Evolutionary conservation across 1,140 invertebrate species (phyloP), one percentile per base, ranked within the genome.

Genomic region (Tribolium madens): DNA sequence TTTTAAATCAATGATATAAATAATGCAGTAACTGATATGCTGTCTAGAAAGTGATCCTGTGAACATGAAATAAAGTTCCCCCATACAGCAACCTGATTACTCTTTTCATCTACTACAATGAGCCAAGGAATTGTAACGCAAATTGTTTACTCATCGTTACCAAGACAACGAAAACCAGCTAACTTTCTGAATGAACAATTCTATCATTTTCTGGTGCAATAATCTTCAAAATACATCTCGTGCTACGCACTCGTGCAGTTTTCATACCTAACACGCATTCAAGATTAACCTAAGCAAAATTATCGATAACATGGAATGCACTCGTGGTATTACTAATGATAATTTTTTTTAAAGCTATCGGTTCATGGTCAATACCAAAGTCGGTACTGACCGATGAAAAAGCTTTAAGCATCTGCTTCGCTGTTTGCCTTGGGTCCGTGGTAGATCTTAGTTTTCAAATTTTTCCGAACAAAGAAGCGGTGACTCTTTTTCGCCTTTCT

Each of bases 21-120:
- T 31, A 31, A 31, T 31, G 26, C 26, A 31, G n/a, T n/a, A n/a
- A n/a, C 75, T 75, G 75, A 70, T 21, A 17, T 42, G n/a, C 70
- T 70, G 12, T 14, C 70, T 21, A 76, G 26, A 10, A 75, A 31
- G 26, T 31, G 26, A 31, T 31, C 26, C 26, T 31, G 26, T 31
- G 26, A 31, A 31, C 26, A 31, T 31, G 6, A 31, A 31, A 6
- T 31, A 31, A 31, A 31, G 26, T 31, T 31, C 26, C 26, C 26
- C 26, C 26, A 31, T 31, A 31, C 26, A 31, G 26, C 26, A 31
- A 31, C 26, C 26, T 31, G 26, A 31, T 31, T 31, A 6, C 26
- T 31, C 26, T 31, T 31, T 31, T 31, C 26, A 31, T 31, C 26
- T 31, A 31, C 26, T 31, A 3, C 26, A 31, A 31, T 31, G 26